Base-by-base conservation (phyloP, 2,113 vertebrate genomes). In the Anolis sagrei region DNA sequence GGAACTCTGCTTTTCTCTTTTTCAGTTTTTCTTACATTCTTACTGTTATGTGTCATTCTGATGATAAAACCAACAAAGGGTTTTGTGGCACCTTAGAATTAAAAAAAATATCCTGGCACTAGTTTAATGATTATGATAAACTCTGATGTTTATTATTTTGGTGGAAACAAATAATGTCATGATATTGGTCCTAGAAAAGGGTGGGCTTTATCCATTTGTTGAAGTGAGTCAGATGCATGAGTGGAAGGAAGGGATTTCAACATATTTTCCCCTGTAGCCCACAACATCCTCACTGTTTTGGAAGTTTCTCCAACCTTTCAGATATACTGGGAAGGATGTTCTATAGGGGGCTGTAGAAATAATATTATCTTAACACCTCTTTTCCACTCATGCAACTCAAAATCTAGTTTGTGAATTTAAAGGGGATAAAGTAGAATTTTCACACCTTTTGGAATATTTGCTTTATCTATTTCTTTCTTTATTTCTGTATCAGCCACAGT, bases 391-490 rank as follows among this genome's bases (percentile, higher is more conserved):
- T n/a, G n/a, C n/a, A n/a, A n/a, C n/a, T n/a, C n/a, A n/a, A n/a
- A 25, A 44, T 82, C 74, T 92, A 13, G 39, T 90, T 92, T 92
- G 84, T 94, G 68, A 87, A 79, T 90, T 92, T 82, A 92, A 91
- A 96, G 90, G 92, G 70, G 70, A 89, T 93, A 94, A 92, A 93
- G 93, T 92, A 96, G 91, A 94, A 91, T 92, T 95, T 97, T 93
- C 94, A 92, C 85, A 68, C 90, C 92, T 90, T 92, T 93, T 92
- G 96, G 92, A 96, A 97, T 95, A 93, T 94, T 96, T 96, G 94
- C 95, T 96, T 96, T 97, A 96, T 96, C 95, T 96, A 95, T 94
- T 97, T 95, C 95, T 97, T 96, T 97, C 94, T 97, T 95, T 97
- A 96, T 96, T 95, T 96, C 94, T 89, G 90, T 94, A 93, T 96